phyloP scores from a whole-genome alignment of 2,113 vertebrate genomes.

The Caracal caracal region DNA sequence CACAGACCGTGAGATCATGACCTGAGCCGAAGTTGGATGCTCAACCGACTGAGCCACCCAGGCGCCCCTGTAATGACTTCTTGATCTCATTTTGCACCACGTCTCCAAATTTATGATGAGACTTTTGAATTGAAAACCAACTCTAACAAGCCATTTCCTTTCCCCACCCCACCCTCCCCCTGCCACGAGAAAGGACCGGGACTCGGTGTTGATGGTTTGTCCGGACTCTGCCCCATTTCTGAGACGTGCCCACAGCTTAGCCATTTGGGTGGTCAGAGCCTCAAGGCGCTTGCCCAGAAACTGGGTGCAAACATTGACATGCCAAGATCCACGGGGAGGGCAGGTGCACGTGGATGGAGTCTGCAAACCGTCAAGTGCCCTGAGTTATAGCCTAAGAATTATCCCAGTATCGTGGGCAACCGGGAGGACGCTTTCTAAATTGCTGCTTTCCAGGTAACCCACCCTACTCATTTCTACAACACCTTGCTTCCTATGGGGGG shows the following conservation, averaged over 20 bases:
- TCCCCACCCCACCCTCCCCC: too few species aligned
- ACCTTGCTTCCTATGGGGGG: background rate
- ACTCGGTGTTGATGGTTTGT: background rate
- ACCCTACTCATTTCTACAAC: background rate
- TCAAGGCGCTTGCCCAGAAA: background rate
- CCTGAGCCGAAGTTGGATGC: too few species aligned
- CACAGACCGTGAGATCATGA: too few species aligned
- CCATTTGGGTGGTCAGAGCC: background rate
- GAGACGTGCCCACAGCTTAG: background rate
- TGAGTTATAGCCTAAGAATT: accelerated
- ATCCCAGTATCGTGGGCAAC: accelerated
- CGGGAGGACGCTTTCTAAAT: background rate
- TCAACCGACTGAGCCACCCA: too few species aligned
- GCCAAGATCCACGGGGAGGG: accelerated
- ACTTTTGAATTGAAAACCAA: background rate
- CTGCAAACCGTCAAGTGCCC: accelerated
- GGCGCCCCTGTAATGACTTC: background rate
- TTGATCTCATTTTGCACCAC: background rate
- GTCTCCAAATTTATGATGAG: background rate
- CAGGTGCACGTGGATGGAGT: accelerated
- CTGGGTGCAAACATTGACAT: accelerated
- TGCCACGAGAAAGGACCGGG: background rate
- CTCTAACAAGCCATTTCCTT: background rate
- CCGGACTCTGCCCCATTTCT: background rate
- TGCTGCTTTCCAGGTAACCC: background rate